Percentiles rank a stretch among this genome's conserved stretches.
Evolutionary conservation across 2,113 vertebrate genomes (phyloP).

Genomic region (Clarias batrachus): DNA sequence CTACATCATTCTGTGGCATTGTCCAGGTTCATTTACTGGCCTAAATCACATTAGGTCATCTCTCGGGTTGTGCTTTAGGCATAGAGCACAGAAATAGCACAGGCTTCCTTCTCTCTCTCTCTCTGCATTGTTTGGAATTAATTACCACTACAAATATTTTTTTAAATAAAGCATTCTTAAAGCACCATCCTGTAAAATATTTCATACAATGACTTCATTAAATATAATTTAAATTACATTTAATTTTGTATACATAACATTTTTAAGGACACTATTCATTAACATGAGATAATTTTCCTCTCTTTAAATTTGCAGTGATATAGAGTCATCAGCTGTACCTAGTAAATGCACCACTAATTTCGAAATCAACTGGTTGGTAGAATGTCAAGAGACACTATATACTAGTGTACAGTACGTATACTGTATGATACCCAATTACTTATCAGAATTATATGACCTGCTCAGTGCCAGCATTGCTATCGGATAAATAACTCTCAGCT

Average conservation of each 20-base stretch:
- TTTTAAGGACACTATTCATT: not conserved
- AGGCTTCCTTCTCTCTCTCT: not conserved
- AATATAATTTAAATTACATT: slow-evolving; percentile 1
- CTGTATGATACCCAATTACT: slow-evolving; percentile 5
- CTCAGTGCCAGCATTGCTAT: not conserved
- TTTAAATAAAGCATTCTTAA: slow-evolving; percentile 22
- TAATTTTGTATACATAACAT: slow-evolving; percentile 34
- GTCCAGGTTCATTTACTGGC: slow-evolving; percentile 62
- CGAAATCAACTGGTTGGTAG: not conserved
- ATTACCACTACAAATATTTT: not conserved
- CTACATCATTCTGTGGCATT: slow-evolving; percentile 41
- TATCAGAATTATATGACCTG: slow-evolving; percentile 3
- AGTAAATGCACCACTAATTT: not conserved
- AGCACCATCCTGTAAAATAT: slow-evolving; percentile 19
- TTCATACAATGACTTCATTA: not conserved
- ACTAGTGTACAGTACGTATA: too few species aligned
- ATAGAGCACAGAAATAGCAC: not conserved
- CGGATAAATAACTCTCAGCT: not conserved
- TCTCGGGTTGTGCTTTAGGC: slow-evolving; percentile 13
- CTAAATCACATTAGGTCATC: slow-evolving; percentile 58
- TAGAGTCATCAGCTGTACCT: not conserved
- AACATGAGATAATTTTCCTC: not conserved
- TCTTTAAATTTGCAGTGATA: not conserved
- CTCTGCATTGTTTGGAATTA: slow-evolving; percentile 12
- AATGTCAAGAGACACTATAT: not conserved